Evolutionary conservation across 2,797 vertebrate species (phyloP).

Genomic region (Labeo calbasu): DNA sequence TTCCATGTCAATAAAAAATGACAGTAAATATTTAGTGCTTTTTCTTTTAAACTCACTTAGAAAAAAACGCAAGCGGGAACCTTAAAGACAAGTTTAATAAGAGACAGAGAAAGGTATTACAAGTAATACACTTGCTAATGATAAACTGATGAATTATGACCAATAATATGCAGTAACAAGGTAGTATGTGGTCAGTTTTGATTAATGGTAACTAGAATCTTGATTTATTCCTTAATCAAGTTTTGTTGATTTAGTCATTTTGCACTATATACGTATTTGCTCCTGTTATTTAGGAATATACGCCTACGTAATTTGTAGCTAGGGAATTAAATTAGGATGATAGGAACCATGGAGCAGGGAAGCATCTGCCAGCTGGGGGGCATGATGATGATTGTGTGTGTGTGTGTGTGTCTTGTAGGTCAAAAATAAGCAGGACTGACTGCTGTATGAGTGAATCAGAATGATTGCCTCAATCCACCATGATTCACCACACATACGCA

Average conservation of each 20-base stretch:
- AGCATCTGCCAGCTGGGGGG: neutral
- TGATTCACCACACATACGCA: neutral
- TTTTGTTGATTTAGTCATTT: neutral
- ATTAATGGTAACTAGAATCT: neutral
- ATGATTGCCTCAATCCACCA: neutral
- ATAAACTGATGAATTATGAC: neutral
- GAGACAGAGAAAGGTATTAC: neutral
- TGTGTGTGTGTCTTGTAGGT: neutral
- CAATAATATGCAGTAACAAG: neutral
- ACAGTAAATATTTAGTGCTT: neutral
- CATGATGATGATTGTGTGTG: neutral
- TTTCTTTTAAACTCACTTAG: neutral
- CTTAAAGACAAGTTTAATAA: neutral
- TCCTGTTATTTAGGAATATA: neutral
- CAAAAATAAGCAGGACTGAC: slow-evolving; percentile 7
- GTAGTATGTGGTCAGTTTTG: neutral
- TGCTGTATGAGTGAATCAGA: slow-evolving; percentile 7
- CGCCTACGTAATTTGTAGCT: neutral
- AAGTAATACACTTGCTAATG: neutral
- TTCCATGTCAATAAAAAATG: neutral
- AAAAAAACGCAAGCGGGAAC: neutral
- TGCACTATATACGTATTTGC: neutral
- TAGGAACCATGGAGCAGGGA: neutral
- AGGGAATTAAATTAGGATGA: neutral
- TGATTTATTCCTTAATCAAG: neutral